phyloP scores from a whole-genome alignment of 2,113 vertebrate genomes.

The Otus sunia region DNA sequence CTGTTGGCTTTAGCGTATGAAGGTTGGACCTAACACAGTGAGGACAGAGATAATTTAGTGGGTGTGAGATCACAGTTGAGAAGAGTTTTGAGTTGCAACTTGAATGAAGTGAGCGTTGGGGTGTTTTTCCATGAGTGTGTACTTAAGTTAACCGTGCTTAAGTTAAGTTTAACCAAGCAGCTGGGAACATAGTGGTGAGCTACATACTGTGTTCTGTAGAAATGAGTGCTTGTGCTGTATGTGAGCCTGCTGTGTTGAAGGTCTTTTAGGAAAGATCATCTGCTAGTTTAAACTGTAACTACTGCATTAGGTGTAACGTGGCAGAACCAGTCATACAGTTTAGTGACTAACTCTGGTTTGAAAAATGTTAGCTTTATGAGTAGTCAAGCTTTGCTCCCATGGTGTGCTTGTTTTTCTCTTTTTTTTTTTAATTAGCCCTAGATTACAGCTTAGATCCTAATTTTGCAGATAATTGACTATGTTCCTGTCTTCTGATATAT shows the following conservation, averaged over 20 bases:
- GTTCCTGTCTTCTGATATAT: not conserved
- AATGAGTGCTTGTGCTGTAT: not conserved
- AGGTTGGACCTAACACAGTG: not conserved
- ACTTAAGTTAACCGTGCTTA: not conserved
- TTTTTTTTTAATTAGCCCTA: not conserved
- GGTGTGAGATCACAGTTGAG: not conserved
- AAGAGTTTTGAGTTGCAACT: not conserved
- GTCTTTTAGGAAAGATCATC: not conserved
- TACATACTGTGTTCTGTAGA: accelerated
- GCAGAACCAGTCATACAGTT: not conserved
- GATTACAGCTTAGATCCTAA: not conserved
- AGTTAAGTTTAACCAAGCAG: not conserved
- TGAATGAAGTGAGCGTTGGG: not conserved
- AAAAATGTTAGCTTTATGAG: not conserved
- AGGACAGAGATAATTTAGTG: not conserved
- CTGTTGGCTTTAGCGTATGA: not conserved
- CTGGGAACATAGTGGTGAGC: not conserved
- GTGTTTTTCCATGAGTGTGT: not conserved
- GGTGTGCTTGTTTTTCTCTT: accelerated
- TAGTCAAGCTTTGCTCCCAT: not conserved
- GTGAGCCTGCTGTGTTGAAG: not conserved
- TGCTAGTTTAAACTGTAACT: not conserved
- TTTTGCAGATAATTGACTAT: not conserved
- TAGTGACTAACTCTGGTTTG: not conserved
- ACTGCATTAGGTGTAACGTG: not conserved